Conservation (phyloP, 2,113 vertebrate genomes). For the Pterophyllum scalare region DNA sequence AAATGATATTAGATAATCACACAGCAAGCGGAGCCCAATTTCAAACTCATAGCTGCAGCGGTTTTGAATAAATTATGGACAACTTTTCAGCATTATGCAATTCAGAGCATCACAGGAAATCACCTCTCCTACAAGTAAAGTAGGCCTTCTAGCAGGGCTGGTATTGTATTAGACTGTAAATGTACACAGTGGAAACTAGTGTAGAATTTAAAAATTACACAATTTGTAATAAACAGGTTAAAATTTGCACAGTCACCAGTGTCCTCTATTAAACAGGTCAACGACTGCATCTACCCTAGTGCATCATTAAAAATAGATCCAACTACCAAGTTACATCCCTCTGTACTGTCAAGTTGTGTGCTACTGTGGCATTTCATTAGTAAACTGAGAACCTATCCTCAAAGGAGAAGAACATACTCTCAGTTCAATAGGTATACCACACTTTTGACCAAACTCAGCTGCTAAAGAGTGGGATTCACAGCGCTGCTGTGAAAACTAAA, state of each 20-base stretch:
- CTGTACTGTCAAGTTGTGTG: not conserved
- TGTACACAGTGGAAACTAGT: not conserved
- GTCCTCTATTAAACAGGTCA: not conserved
- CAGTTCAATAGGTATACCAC: not conserved
- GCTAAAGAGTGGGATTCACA: not conserved
- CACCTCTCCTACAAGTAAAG: not conserved
- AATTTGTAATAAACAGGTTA: not conserved
- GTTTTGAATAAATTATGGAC: not conserved
- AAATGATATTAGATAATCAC: not conserved
- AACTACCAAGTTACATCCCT: not conserved
- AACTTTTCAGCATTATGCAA: not conserved
- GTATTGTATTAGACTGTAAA: not conserved
- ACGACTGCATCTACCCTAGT: not conserved
- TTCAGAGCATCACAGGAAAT: not conserved
- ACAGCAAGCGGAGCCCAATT: not conserved
- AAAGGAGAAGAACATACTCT: slow-evolving; percentile 1
- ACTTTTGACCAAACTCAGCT: not conserved
- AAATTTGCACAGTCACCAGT: not conserved
- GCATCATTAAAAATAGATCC: slow-evolving; percentile 23
- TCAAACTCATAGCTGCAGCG: not conserved
- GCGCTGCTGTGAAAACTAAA: slow-evolving; percentile 14
- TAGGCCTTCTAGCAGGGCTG: not conserved
- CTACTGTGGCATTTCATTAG: not conserved
- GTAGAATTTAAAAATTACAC: not conserved
- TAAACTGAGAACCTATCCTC: slow-evolving; percentile 16